These are phyloP conservation scores for Coturnix japonica DNA, from an alignment of 2,113 vertebrate genomes.

Conservation along the genomic window DNA sequence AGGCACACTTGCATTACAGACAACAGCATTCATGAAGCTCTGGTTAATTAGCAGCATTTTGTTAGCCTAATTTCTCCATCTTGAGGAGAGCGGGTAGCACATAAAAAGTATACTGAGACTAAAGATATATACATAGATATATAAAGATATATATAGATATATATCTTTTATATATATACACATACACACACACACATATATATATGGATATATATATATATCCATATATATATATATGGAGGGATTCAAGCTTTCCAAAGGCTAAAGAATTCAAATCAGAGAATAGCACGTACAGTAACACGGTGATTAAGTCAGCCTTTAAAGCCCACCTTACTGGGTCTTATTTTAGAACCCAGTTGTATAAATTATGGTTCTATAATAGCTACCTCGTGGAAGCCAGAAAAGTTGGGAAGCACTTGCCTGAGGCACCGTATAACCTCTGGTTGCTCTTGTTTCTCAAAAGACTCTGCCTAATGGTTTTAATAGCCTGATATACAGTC, in stretches of 20 bases:
- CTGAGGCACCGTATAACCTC: slow-evolving; percentile 53
- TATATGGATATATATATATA: no score
- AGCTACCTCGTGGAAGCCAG: slow-evolving; percentile 61
- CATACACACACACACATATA: no score
- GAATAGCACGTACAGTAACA: slow-evolving; percentile 4
- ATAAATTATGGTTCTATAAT: slow-evolving; percentile 63
- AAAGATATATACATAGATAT: neutral
- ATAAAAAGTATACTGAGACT: neutral
- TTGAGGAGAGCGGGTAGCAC: neutral
- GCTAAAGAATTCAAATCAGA: slow-evolving; percentile 21
- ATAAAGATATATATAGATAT: neutral
- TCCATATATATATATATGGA: neutral
- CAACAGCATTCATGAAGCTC: neutral
- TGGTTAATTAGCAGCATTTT: neutral
- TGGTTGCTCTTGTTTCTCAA: slow-evolving; percentile 53
- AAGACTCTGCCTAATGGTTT: slow-evolving; percentile 39
- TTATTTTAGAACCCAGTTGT: slow-evolving; percentile 46
- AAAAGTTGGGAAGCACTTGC: slow-evolving; percentile 45
- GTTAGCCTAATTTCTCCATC: neutral
- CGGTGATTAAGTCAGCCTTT: slow-evolving; percentile 51
- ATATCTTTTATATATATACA: no score
- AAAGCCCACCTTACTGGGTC: slow-evolving; percentile 42
- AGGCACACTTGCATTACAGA: neutral
- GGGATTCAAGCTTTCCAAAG: slow-evolving; percentile 11
- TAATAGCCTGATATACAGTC: slow-evolving; percentile 42